phyloP scores from a whole-genome alignment of 1,140 invertebrate species.

The Heliothis virescens region DNA sequence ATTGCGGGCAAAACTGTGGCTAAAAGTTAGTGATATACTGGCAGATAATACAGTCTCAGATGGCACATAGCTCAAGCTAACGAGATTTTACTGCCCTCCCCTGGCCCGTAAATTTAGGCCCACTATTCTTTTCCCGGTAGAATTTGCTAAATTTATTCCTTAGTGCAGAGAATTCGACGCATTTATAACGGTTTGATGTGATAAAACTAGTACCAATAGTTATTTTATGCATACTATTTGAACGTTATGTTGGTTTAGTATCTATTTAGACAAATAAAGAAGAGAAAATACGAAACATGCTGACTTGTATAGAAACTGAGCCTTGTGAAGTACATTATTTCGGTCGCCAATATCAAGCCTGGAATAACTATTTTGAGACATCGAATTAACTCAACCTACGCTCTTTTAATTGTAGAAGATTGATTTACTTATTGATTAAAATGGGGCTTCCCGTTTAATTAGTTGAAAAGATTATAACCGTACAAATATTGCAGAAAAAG shows the following conservation, averaged over 20 bases:
- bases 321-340: too few relatives aligned
- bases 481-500: too few relatives aligned
- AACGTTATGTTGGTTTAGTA: constrained; percentile 9
- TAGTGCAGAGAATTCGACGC: constrained; percentile 59
- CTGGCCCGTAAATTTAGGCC: constrained; percentile 79
- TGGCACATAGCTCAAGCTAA: constrained; percentile 80
- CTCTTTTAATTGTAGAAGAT: too few relatives aligned
- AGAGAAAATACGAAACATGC: not conserved
- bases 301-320: not conserved
- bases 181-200: constrained; percentile 65
- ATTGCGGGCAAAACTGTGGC: constrained; percentile 42
- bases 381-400: too few relatives aligned
- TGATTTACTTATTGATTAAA: too few relatives aligned
- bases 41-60: constrained; percentile 72
- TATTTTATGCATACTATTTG: constrained; percentile 44
- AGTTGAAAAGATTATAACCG: too few relatives aligned
- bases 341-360: too few relatives aligned
- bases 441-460: too few relatives aligned
- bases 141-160: constrained; percentile 78
- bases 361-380: too few relatives aligned
- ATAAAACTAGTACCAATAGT: constrained; percentile 51
- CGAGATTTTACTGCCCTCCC: constrained; percentile 80
- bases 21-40: constrained; percentile 62
- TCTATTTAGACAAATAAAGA: not conserved
- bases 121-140: constrained; percentile 82